Percentiles rank a stretch among this genome's conserved stretches.
These are phyloP conservation scores for Phenganax subtilis DNA, from an alignment of 92 coral and sea anemone species.

Conservation along the genomic window DNA sequence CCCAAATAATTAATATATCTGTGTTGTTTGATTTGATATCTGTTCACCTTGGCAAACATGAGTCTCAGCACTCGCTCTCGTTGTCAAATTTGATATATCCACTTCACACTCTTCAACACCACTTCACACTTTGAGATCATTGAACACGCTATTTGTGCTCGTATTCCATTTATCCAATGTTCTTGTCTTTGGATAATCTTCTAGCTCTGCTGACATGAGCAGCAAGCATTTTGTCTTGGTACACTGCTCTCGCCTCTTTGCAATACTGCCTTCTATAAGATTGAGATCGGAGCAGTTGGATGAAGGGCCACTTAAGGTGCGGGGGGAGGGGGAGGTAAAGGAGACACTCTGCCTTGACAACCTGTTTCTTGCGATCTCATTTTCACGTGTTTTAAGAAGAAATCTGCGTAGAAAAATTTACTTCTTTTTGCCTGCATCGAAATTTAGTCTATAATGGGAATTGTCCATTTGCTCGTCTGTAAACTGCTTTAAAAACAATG, in stretches of 20 bases:
- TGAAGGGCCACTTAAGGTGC: background rate
- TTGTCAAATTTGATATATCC: conserved; percentile 85
- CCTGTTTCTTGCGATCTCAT: conserved; percentile 86
- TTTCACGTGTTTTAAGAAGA: conserved; percentile 72
- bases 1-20: conserved; percentile 41
- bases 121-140: conserved; percentile 85
- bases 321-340: background rate
- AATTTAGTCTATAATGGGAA: no score
- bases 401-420: no score
- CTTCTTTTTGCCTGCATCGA: no score
- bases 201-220: conserved; percentile 71
- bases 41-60: conserved; percentile 92
- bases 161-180: conserved; percentile 81
- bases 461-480: no score
- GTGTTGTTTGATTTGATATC: conserved; percentile 60
- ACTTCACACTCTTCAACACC: conserved; percentile 80
- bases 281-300: background rate
- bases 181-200: conserved; percentile 79
- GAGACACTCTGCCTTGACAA: conserved; percentile 3
- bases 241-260: conserved; percentile 84
- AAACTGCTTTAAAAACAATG: background rate
- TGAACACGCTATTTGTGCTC: conserved; percentile 94
- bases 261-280: conserved; percentile 72
- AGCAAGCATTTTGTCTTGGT: conserved; percentile 90
- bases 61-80: conserved; percentile 82